Base-by-base conservation (phyloP, 2,888 invertebrate genomes). In the Listrodromus nycthemerus region DNA sequence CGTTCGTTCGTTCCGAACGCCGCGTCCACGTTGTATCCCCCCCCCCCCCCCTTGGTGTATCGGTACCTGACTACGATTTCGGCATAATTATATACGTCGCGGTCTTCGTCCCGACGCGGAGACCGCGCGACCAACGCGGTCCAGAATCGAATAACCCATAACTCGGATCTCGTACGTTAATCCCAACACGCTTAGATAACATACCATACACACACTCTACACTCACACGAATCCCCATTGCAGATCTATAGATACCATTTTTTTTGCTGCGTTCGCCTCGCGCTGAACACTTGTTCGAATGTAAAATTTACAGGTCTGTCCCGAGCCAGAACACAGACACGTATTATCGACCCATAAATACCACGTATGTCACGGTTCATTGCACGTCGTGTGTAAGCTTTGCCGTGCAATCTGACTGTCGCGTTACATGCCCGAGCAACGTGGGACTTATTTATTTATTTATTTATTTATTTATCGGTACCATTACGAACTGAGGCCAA, bases 21-120 rank as follows among this genome's bases (percentile, higher is more conserved):
- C 80, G 55, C 81, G 78, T 70, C 75, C 63, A 48, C 74, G 73
- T 21, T 50, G 71, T 33, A 41, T 80, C 55, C 82, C 61, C 76
- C 76, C 63, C 71, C 61, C 73, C 58, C 41, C 45, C 55, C 48
- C 21, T 66, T 65, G 55, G 73, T 80, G 77, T 85, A 83, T 85
- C 65, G 83, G 83, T 80, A 83, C 80, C 83, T 76, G 83, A 85
- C 91, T 91, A 92, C 91, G 92, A 91, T 92, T 92, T 92, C 90
- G 91, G 89, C 92, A 89, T 93, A 93, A 93, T 93, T 93, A 92
- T 89, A 91, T 91, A 92, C 89, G 87, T 89, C 90, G 85, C 27
- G 85, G 86, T 87, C 87, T 87, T 86, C 87, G 88, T 86, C 85
- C 89, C 85, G 85, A 83, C 84, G 87, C 87, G 89, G 88, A 87